Evolutionary conservation across 2,797 vertebrate genomes (phyloP).

Genomic region (Momotus momota): DNA sequence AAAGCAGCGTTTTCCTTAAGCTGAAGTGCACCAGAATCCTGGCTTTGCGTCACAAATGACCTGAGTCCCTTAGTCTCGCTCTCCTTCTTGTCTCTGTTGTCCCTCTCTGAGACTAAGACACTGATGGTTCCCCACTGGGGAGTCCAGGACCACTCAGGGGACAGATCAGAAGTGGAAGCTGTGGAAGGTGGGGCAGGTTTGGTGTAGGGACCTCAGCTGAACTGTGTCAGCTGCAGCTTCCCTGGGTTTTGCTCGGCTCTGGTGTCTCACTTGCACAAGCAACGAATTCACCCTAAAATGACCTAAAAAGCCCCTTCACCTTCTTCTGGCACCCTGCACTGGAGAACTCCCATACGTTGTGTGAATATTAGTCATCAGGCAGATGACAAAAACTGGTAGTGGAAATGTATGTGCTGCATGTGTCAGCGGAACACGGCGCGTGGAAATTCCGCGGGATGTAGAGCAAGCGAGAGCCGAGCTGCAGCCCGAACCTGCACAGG

Average conservation of each 20-base stretch:
- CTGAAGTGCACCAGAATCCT: not conserved
- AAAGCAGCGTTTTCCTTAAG: not conserved
- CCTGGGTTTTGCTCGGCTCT: not conserved
- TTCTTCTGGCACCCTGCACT: not conserved
- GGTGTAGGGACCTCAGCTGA: not conserved
- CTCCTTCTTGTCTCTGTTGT: not conserved
- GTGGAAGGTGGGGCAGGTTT: not conserved
- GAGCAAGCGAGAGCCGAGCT: fast-evolving
- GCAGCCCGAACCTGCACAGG: not conserved
- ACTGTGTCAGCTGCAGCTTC: not conserved
- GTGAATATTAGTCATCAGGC: not conserved
- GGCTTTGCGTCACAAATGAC: not conserved
- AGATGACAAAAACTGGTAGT: not conserved
- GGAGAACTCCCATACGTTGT: not conserved
- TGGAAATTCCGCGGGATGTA: not conserved
- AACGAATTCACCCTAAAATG: not conserved
- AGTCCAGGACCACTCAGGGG: not conserved
- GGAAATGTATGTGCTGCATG: not conserved
- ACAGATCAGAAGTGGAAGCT: not conserved
- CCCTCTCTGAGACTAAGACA: not conserved
- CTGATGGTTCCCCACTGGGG: fast-evolving
- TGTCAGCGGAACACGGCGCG: fast-evolving
- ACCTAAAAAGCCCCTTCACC: not conserved
- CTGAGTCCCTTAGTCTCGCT: fast-evolving
- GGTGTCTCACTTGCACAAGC: not conserved